These are phyloP conservation scores for Bufo bufo DNA, from an alignment of 2,113 vertebrate genomes.

Conservation along the genomic window DNA sequence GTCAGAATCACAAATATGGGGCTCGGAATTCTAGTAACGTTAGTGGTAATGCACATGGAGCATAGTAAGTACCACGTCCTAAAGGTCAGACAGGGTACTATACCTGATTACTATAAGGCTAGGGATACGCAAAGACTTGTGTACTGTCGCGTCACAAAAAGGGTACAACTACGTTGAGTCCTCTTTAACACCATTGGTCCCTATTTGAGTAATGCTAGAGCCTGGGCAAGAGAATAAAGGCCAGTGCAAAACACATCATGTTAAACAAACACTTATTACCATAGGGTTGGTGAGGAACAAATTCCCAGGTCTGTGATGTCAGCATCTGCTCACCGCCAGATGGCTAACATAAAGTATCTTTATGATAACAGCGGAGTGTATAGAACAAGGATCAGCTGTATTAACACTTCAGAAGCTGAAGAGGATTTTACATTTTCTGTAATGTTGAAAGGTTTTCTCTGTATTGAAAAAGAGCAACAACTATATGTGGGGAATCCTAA, in stretches of 20 bases:
- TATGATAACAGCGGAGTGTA: neutral
- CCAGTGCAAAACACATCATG: neutral
- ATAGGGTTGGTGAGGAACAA: neutral
- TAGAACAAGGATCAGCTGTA: neutral
- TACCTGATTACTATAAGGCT: neutral
- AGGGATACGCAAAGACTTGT: no score
- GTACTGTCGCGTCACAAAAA: no score
- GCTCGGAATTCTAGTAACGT: neutral
- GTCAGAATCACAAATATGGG: neutral
- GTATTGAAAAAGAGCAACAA: no score
- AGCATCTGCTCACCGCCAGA: neutral
- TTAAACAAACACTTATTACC: neutral
- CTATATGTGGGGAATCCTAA: no score
- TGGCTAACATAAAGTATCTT: conserved; percentile 21
- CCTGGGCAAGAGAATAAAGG: neutral
- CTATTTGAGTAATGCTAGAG: neutral
- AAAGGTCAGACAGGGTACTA: neutral
- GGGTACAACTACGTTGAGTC: no score
- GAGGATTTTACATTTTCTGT: neutral
- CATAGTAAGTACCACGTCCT: neutral
- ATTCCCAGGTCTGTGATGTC: neutral
- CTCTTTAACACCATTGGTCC: neutral
- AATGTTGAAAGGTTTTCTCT: no score
- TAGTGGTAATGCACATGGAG: neutral
- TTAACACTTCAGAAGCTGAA: neutral